phyloP scores from a whole-genome alignment of 1,140 invertebrate species.

The Drosophila leontia region DNA sequence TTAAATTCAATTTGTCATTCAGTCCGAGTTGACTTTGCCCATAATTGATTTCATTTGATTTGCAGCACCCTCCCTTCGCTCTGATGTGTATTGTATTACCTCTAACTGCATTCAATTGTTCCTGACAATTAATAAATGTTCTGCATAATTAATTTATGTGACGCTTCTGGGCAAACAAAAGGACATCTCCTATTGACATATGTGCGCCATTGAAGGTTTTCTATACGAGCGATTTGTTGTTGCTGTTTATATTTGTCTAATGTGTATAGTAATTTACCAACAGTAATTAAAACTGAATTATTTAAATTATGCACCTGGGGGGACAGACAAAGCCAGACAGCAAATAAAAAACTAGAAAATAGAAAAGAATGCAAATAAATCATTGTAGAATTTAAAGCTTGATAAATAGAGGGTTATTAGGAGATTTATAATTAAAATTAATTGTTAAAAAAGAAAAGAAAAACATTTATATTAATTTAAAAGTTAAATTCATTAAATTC shows the following conservation, averaged over 20 bases:
- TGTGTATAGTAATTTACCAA: conserved; percentile 63
- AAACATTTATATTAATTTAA: not conserved
- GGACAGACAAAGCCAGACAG: conserved; percentile 7
- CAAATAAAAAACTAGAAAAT: conserved; percentile 15
- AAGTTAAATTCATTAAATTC: too few species aligned
- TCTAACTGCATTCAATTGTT: conserved; percentile 63
- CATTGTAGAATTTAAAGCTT: not conserved
- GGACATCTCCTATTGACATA: conserved; percentile 47
- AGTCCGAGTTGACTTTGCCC: conserved; percentile 65
- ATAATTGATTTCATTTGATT: conserved; percentile 78
- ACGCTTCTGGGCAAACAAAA: conserved; percentile 68
- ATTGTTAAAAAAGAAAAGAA: not conserved
- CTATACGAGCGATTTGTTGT: conserved; percentile 3
- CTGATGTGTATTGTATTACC: conserved; percentile 32
- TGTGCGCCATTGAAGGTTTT: conserved; percentile 34
- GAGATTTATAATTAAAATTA: conserved; percentile 2
- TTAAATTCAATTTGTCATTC: conserved; percentile 76
- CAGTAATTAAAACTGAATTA: conserved; percentile 70
- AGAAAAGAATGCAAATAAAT: not conserved
- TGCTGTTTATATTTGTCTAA: conserved; percentile 47
- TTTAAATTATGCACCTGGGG: conserved; percentile 46
- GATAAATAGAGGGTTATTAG: not conserved
- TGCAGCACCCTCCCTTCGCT: conserved; percentile 5
- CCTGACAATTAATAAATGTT: conserved; percentile 77
- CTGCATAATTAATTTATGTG: conserved; percentile 72